A percentile compares a stretch with the other conserved stretches of the same genome.
These are phyloP conservation scores for Prosopocoilus inquinatus DNA, from an alignment of 2,888 invertebrate species.

Conservation along the genomic window DNA sequence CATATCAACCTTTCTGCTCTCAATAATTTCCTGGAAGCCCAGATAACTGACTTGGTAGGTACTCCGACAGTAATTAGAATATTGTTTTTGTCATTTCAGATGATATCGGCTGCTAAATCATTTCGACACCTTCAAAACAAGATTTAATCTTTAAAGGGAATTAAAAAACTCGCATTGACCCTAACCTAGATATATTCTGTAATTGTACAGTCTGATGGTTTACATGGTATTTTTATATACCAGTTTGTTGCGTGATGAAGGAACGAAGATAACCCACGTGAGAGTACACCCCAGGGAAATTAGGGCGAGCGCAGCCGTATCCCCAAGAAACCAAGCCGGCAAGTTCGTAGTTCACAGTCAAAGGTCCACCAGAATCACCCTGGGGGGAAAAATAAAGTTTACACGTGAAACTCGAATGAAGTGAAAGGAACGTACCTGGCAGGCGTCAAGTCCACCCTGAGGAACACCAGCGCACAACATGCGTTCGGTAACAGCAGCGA, in stretches of 20 bases:
- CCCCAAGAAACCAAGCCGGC: slow-evolving; percentile 68
- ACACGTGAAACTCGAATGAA: background rate
- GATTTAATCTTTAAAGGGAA: background rate
- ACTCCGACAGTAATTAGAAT: too few relatives aligned
- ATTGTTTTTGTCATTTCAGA: too few relatives aligned
- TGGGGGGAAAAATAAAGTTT: slow-evolving; percentile 23
- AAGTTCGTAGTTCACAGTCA: slow-evolving; percentile 18
- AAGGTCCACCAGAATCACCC: slow-evolving; percentile 34
- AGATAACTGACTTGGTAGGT: too few relatives aligned
- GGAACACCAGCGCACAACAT: slow-evolving; percentile 59
- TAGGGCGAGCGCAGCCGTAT: slow-evolving; percentile 33
- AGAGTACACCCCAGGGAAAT: slow-evolving; percentile 36
- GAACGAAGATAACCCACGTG: slow-evolving; percentile 29
- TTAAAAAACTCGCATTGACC: background rate
- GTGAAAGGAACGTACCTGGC: slow-evolving; percentile 46
- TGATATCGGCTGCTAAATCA: background rate
- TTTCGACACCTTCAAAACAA: background rate
- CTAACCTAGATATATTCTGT: background rate
- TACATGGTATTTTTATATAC: background rate
- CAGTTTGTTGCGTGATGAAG: slow-evolving; percentile 21
- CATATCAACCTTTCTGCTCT: too few relatives aligned
- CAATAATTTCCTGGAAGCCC: too few relatives aligned
- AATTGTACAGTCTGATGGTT: background rate
- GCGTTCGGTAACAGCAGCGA: slow-evolving; percentile 39
- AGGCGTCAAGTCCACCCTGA: slow-evolving; percentile 55